A percentile compares a stretch with the other conserved stretches of the same genome.
Evolutionary conservation across 1,140 invertebrate genomes (phyloP).

Genomic region (Melitaea cinxia): DNA sequence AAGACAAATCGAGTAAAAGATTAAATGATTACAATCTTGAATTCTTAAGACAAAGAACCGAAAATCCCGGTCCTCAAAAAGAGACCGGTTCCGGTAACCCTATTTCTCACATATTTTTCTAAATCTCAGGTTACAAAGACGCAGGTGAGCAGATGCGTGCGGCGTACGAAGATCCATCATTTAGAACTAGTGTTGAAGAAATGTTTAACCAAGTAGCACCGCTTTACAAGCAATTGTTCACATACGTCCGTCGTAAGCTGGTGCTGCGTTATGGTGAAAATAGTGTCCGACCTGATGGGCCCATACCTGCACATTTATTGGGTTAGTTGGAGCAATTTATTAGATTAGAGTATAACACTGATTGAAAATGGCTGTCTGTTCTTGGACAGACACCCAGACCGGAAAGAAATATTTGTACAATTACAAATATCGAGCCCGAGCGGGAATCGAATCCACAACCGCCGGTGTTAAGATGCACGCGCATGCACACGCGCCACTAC

Average conservation of each 20-base stretch:
- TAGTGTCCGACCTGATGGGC: slow-evolving; percentile 85
- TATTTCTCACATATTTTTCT: background rate
- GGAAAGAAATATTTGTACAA: too few species aligned
- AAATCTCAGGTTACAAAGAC: slow-evolving; percentile 85
- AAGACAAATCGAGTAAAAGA: too few species aligned
- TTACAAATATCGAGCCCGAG: too few species aligned
- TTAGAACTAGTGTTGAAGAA: slow-evolving; percentile 86
- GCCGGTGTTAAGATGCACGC: too few species aligned
- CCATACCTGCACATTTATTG: slow-evolving; percentile 89
- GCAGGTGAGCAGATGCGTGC: slow-evolving; percentile 89
- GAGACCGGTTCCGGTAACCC: background rate
- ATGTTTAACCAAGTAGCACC: slow-evolving; percentile 89
- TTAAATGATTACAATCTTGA: too few species aligned
- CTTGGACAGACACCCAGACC: too few species aligned
- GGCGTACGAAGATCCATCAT: slow-evolving; percentile 86
- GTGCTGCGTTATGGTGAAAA: slow-evolving; percentile 86
- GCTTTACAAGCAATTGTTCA: slow-evolving; percentile 92
- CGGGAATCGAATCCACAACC: too few species aligned
- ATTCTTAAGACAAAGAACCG: too few species aligned
- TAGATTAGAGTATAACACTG: too few species aligned
- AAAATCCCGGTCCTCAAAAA: too few species aligned
- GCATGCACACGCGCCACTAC: too few species aligned
- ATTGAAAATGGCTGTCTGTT: too few species aligned
- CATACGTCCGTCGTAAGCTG: slow-evolving; percentile 90
- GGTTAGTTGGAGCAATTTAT: slow-evolving; percentile 73